Base-by-base conservation (phyloP, 2,797 vertebrate genomes). In the Sternarchorhynchus goeldii region DNA sequence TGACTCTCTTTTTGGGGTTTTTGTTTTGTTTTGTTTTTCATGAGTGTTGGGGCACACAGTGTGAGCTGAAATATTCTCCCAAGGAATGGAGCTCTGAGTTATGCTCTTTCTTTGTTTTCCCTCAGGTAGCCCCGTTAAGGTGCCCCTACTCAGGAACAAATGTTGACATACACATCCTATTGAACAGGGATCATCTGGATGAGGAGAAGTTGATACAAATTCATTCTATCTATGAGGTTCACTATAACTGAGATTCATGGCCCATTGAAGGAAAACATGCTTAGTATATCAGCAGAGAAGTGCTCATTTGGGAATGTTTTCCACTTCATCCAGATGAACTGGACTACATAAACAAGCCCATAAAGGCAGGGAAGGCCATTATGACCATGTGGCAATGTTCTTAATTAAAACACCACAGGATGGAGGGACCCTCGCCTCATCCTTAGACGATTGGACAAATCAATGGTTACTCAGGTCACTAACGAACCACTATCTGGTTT, bases 71-170 rank as follows among this genome's bases (percentile, higher is more conserved):
- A 14, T 10, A n/a, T 65, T 81, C 89, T 88, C 88, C 76, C 63
- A 87, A 88, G 89, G 82, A 86, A 74, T 80, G 76, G 82, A 86
- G 87, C 88, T 88, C 74, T 77, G 86, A 87, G 90, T 91, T 67
- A 88, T 86, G 90, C 29, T 18, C 16, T 66, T 56, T 39, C 4
- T 17, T 63, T 55, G 1, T 62, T 25, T 68, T 7, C 20, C 74
- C 72, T 8, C 25, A 18, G 53, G 59, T 29, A 66, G 34, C 58
- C 69, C 77, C 69, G 45, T 17, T 73, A 25, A 32, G 17, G 18
- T 50, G 29, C 5, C 5, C 53, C 18, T 57, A 16, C 14, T 36
- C 10, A 32, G 25, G 39, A 69, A 55, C 68, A 20, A 7, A 57
- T 20, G 5, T 21, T 71, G 68, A 57, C 34, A 62, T 79, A 64